A percentile compares a stretch with the other conserved stretches of the same genome.
Evolutionary conservation across 2,888 invertebrate species (phyloP).

Genomic region (Pherbina coryleti): DNA sequence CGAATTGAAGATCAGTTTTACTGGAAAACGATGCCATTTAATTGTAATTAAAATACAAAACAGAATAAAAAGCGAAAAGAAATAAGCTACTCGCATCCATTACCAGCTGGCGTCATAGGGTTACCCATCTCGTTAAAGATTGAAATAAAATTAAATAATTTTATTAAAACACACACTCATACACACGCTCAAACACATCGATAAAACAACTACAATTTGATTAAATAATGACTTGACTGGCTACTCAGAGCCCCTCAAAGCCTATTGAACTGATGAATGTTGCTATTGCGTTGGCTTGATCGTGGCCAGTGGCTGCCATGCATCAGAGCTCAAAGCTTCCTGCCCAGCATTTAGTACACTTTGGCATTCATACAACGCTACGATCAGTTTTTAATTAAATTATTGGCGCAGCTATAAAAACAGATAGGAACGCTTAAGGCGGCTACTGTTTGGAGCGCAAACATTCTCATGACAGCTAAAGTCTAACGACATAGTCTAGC

Average conservation of each 20-base stretch:
- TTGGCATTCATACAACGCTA: constrained; percentile 14
- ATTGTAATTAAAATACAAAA: constrained; percentile 11
- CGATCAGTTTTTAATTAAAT: constrained; percentile 36
- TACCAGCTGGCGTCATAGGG: constrained; percentile 15
- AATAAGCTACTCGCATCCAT: neutral
- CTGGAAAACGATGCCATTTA: constrained; percentile 30
- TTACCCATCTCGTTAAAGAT: neutral
- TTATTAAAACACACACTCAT: neutral
- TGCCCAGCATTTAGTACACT: neutral
- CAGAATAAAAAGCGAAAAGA: neutral
- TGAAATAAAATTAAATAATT: constrained; percentile 8
- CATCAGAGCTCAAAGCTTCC: neutral
- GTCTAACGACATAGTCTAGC: neutral
- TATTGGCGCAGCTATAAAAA: neutral
- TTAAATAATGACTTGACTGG: constrained; percentile 31
- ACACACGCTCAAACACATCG: neutral
- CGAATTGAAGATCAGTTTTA: constrained; percentile 63
- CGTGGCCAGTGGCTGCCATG: neutral
- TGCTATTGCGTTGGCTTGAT: neutral
- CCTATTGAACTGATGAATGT: neutral
- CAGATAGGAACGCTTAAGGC: constrained; percentile 16
- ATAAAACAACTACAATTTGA: constrained; percentile 19
- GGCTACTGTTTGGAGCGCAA: constrained; percentile 46
- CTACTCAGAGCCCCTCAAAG: neutral
- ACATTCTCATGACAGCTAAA: constrained; percentile 1